These are phyloP conservation scores for Arctocebus calabarensis DNA, from an alignment of 2,797 vertebrate genomes.

Conservation along the genomic window DNA sequence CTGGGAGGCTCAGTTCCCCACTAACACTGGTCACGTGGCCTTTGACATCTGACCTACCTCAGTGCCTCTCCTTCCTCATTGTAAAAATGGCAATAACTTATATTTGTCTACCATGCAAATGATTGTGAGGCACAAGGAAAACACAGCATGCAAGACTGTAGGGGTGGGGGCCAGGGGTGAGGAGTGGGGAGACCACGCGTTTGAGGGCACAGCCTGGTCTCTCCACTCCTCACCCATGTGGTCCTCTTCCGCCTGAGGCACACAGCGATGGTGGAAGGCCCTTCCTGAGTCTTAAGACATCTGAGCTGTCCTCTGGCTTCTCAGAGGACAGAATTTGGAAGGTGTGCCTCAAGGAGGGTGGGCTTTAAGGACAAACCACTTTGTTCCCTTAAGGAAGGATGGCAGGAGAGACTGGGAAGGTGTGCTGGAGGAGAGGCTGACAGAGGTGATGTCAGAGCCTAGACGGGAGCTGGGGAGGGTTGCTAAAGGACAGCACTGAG, in stretches of 20 bases:
- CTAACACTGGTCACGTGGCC: background rate
- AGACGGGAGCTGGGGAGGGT: background rate
- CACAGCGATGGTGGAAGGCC: accelerated
- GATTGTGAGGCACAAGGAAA: background rate
- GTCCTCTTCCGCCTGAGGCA: background rate
- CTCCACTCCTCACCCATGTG: accelerated
- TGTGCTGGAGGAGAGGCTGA: background rate
- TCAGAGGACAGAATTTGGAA: background rate
- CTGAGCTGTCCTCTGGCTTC: background rate
- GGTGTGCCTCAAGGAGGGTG: background rate
- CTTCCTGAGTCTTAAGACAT: background rate
- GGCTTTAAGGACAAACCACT: background rate
- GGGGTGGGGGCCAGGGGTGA: accelerated
- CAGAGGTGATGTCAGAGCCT: background rate
- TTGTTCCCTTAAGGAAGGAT: background rate
- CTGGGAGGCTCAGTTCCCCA: accelerated
- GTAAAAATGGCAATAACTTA: background rate
- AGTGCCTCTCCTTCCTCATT: background rate
- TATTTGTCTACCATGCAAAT: background rate
- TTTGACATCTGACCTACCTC: background rate
- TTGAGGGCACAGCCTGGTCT: too few species aligned
- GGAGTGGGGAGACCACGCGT: accelerated
- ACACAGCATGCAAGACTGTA: background rate
- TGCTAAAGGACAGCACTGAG: background rate
- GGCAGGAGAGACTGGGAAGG: background rate